These are phyloP conservation scores for Fukomys damarensis DNA, from an alignment of 2,113 vertebrate species.

Conservation along the genomic window DNA sequence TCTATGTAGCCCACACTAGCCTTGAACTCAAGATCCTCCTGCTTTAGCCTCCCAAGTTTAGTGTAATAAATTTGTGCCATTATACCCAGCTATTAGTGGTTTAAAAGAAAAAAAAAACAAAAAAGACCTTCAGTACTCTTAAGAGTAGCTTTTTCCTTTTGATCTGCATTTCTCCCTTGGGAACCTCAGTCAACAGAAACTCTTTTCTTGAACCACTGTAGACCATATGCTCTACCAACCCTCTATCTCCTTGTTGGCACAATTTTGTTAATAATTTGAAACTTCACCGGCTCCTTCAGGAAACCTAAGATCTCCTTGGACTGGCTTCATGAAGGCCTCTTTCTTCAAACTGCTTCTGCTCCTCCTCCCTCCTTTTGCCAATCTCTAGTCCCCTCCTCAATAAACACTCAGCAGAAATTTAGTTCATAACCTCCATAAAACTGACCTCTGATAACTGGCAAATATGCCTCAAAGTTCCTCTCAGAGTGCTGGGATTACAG, in stretches of 20 bases:
- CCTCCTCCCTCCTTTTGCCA: not conserved
- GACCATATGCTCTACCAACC: not conserved
- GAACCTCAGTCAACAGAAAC: not conserved
- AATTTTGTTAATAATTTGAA: not conserved
- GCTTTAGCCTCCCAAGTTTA: not conserved
- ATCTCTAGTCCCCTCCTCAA: not conserved
- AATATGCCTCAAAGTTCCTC: not conserved
- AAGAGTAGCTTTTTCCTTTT: not conserved
- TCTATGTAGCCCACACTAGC: not conserved
- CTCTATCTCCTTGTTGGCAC: not conserved
- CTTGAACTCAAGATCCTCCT: not conserved
- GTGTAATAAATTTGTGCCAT: not conserved
- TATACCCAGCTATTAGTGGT: not conserved
- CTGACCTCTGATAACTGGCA: not conserved
- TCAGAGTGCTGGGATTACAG: no score
- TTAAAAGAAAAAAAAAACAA: not conserved
- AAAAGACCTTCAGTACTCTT: not conserved
- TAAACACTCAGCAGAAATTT: not conserved
- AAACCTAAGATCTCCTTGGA: not conserved
- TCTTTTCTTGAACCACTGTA: not conserved
- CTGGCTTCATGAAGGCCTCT: not conserved
- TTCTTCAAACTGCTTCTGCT: not conserved
- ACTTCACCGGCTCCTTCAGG: not conserved
- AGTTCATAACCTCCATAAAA: not conserved
- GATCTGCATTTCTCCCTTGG: not conserved